A percentile compares a stretch with the other conserved stretches of the same genome.
phyloP scores from a whole-genome alignment of 2,888 invertebrate genomes.

The Melangyna quadrimaculata region DNA sequence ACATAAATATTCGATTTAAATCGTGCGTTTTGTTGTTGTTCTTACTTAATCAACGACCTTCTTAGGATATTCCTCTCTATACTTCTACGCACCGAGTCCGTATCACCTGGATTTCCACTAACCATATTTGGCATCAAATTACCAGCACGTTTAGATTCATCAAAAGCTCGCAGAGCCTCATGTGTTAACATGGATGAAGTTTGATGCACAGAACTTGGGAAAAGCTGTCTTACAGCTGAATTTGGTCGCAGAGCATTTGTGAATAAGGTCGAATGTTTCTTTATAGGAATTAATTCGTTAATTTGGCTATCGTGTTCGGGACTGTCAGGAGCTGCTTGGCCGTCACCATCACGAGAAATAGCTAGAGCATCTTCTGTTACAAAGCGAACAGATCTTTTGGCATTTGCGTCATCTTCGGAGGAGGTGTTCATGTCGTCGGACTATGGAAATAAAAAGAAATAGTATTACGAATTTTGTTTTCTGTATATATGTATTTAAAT shows the following conservation, averaged over 20 bases:
- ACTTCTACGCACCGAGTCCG: constrained; percentile 87
- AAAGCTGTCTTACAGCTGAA: constrained; percentile 92
- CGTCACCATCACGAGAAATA: constrained; percentile 76
- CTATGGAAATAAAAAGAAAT: constrained; percentile 62
- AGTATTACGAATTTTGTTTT: too few relatives aligned
- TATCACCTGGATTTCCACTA: constrained; percentile 81
- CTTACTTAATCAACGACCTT: constrained; percentile 89
- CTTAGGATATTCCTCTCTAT: constrained; percentile 92
- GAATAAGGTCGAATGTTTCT: constrained; percentile 80
- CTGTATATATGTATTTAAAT: too few relatives aligned
- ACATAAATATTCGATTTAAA: too few relatives aligned
- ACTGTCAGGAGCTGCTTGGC: constrained; percentile 74
- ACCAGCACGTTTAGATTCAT: constrained; percentile 84
- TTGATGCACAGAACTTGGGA: constrained; percentile 88
- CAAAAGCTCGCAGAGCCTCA: constrained; percentile 88
- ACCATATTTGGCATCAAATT: constrained; percentile 79
- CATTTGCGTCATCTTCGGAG: constrained; percentile 82
- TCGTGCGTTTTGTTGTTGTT: constrained; percentile 76
- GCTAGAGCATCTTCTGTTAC: constrained; percentile 82
- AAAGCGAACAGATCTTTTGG: constrained; percentile 86
- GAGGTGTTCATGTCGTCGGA: constrained; percentile 80
- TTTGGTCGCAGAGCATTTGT: constrained; percentile 83
- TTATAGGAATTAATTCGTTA: constrained; percentile 80
- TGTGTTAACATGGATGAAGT: constrained; percentile 85
- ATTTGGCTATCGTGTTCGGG: constrained; percentile 79